Evolutionary conservation across 2,113 vertebrate genomes (phyloP), one percentile per base, ranked within the genome.

Genomic region (Brachypteracias leptosomus): DNA sequence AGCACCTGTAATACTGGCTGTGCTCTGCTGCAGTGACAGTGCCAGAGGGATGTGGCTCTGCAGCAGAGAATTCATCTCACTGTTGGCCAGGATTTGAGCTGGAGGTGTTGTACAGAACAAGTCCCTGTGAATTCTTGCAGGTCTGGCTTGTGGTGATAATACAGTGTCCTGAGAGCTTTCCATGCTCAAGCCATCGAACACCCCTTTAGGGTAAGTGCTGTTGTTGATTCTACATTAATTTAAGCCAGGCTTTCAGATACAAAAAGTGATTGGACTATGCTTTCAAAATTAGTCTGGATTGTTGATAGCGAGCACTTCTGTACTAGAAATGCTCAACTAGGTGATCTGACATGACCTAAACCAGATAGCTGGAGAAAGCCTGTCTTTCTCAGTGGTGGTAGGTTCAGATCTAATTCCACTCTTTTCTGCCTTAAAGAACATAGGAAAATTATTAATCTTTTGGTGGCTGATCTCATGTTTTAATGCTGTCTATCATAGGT

Each of bases 1-100:
- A 42, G 51, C 12, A 25, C 25, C 16, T 42, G 0, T 33, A 68
- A 16, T n/a, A 26, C 4, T 0, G 2, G 6, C 15, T 6, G 6
- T 17, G 2, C 40, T 55, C 47, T 75, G 44, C 57, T 80, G 33
- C 63, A 67, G 17, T 15, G 55, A 26, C 22, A 8, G 7, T 54
- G 29, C n/a, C 78, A 59, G 22, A 29, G 15, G 10, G 38, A 35
- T 38, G 16, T 66, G 38, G 52, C 83, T 83, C 62, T 59, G 35
- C 67, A 86, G n/a, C 33, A 55, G 63, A 62, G 52, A 70, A 46
- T 70, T 81, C 22, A 24, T 62, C 42, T 84, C 10, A 2, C 22
- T 0, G 1, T 29, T 84, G 36, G 7, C 67, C 20, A 12, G 54
- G 28, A 35, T 21, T 49, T 38, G 46, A 31, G 5, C 42, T 57